These are phyloP conservation scores for Jaculus jaculus DNA, from an alignment of 2,113 vertebrate genomes.

Conservation along the genomic window DNA sequence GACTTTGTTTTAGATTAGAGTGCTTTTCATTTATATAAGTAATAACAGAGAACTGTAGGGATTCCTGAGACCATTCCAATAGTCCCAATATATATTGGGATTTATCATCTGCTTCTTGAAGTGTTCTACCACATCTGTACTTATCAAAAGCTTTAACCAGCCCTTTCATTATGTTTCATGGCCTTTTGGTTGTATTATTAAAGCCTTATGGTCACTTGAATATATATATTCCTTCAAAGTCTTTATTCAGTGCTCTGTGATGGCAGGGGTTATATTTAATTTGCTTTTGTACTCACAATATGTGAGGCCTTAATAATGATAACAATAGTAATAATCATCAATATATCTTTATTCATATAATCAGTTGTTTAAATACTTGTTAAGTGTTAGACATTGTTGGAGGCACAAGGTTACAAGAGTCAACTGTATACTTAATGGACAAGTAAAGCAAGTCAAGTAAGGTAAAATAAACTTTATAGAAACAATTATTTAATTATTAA, in stretches of 20 bases:
- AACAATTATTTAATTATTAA: conserved; percentile 19
- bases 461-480: not conserved
- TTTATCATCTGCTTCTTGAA: conserved; percentile 30
- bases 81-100: not conserved
- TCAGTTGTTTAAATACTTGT: conserved; percentile 14
- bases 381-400: not conserved
- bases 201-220: conserved; percentile 24
- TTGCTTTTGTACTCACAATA: not conserved
- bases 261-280: not conserved
- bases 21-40: conserved; percentile 20
- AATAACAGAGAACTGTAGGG: not conserved
- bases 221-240: not conserved
- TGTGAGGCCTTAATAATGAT: not conserved
- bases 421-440: not conserved
- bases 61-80: not conserved
- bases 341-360: conserved; percentile 35
- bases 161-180: not conserved
- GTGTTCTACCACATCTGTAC: not conserved
- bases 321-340: not conserved
- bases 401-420: not conserved
- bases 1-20: conserved; percentile 28
- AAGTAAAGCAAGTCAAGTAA: not conserved
- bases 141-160: conserved; percentile 15
- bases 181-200: conserved; percentile 37
- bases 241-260: not conserved